Evolutionary conservation across 2,888 invertebrate genomes (phyloP).

Genomic region (Neria commutata): DNA sequence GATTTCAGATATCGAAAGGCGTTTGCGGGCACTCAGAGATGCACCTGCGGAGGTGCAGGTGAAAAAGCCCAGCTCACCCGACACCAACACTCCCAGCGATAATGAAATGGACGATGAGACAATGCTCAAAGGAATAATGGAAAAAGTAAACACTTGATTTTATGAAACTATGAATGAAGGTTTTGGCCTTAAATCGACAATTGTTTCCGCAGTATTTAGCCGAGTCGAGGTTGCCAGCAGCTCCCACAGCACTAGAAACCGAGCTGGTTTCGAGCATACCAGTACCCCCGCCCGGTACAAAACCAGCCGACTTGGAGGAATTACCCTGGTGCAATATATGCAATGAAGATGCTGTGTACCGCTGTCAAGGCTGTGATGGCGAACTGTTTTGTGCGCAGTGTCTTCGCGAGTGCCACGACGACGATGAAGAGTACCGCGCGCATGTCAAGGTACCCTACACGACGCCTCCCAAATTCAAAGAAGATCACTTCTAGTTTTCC

Average conservation of each 20-base stretch:
- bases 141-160: conserved; percentile 42
- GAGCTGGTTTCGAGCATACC: conserved; percentile 47
- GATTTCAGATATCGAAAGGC: conserved; percentile 64
- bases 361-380: conserved; percentile 78
- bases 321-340: conserved; percentile 86
- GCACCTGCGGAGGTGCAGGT: conserved; percentile 39
- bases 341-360: conserved; percentile 76
- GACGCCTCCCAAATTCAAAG: conserved; percentile 55
- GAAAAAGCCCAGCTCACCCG: conserved; percentile 24
- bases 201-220: conserved; percentile 61
- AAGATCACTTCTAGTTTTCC: conserved; percentile 50
- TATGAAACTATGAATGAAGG: not conserved
- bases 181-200: too few species aligned
- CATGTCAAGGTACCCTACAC: conserved; percentile 52
- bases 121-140: conserved; percentile 54
- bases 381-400: conserved; percentile 83
- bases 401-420: conserved; percentile 74
- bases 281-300: conserved; percentile 33
- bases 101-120: conserved; percentile 58
- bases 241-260: conserved; percentile 60
- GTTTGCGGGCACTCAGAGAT: conserved; percentile 65
- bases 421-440: conserved; percentile 65
- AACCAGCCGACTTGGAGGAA: conserved; percentile 63
- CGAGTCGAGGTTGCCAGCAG: conserved; percentile 64
- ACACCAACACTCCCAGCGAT: conserved; percentile 50